Conservation (phyloP, 64 coral and sea anemone genomes). For the Anthopleura sola region DNA sequence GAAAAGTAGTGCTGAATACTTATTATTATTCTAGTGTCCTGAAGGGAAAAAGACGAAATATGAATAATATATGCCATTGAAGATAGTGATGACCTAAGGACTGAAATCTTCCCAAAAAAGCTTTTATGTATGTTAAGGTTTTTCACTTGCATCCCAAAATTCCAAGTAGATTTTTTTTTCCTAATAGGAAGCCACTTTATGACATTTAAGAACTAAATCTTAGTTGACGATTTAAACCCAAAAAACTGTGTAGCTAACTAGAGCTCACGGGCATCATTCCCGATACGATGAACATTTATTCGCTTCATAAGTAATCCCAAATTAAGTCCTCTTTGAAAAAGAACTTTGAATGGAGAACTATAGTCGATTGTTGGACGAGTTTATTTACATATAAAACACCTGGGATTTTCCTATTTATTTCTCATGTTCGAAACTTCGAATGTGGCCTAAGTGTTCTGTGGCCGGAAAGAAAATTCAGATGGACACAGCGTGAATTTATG, state of each 20-base stretch:
- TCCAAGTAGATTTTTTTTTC: neutral
- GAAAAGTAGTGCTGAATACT: slow-evolving; percentile 5
- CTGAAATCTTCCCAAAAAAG: neutral
- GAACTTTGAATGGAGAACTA: neutral
- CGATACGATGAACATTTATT: neutral
- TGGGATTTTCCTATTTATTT: slow-evolving; percentile 70
- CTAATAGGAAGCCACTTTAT: neutral
- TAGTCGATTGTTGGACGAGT: slow-evolving; percentile 40
- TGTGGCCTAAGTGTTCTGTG: slow-evolving; percentile 13
- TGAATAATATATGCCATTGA: neutral
- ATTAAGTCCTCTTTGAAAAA: slow-evolving; percentile 7
- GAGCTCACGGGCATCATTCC: neutral
- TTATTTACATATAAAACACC: slow-evolving; percentile 89
- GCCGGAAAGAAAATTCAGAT: slow-evolving; percentile 10
- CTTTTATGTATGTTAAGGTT: neutral
- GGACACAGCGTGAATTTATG: slow-evolving; percentile 20
- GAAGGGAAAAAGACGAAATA: slow-evolving; percentile 4
- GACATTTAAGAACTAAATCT: too few relatives aligned
- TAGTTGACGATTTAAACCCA: too few relatives aligned
- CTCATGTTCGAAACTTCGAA: slow-evolving; percentile 76
- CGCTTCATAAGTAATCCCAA: neutral
- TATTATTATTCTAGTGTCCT: slow-evolving; percentile 8
- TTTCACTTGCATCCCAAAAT: neutral
- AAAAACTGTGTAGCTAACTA: neutral
- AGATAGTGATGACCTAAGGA: neutral